Percentiles rank a stretch among this genome's conserved stretches.
phyloP scores from a whole-genome alignment of 2,113 vertebrate species.

The Myotis davidii region DNA sequence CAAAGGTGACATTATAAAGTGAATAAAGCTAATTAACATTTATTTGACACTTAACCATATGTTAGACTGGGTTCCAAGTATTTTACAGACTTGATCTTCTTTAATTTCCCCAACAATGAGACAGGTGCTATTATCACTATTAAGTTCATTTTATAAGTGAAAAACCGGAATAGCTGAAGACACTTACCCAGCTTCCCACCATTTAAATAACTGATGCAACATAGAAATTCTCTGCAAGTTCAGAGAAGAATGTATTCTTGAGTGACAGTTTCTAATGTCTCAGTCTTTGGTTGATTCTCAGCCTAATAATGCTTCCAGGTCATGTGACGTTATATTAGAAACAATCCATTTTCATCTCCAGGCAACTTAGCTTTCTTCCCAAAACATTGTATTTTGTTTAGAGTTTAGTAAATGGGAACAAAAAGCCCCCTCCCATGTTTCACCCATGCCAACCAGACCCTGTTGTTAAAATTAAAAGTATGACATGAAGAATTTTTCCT shows the following conservation, averaged over 20 bases:
- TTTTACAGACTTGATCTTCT: slow-evolving; percentile 11
- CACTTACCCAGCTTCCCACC: not conserved
- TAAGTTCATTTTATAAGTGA: slow-evolving; percentile 12
- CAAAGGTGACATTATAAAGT: not conserved
- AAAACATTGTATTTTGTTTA: slow-evolving; percentile 32
- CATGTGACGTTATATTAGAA: not conserved
- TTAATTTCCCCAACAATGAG: slow-evolving; percentile 11
- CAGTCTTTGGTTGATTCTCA: not conserved
- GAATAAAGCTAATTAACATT: slow-evolving; percentile 38
- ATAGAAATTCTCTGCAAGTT: not conserved
- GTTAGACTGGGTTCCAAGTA: not conserved
- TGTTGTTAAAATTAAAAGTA: not conserved
- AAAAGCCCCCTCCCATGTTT: not conserved
- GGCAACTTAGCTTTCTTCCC: not conserved
- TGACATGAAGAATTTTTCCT: not conserved
- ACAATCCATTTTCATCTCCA: not conserved
- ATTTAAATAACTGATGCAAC: not conserved
- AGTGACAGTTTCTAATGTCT: not conserved
- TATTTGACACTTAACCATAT: not conserved
- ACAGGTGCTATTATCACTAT: not conserved
- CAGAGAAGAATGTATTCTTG: not conserved
- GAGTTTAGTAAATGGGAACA: slow-evolving; percentile 4
- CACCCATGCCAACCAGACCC: not conserved
- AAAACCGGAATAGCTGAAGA: not conserved
- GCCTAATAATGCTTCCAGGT: not conserved